Base-by-base conservation (phyloP, 92 coral and sea anemone genomes). In the Paramuricea clavata region DNA sequence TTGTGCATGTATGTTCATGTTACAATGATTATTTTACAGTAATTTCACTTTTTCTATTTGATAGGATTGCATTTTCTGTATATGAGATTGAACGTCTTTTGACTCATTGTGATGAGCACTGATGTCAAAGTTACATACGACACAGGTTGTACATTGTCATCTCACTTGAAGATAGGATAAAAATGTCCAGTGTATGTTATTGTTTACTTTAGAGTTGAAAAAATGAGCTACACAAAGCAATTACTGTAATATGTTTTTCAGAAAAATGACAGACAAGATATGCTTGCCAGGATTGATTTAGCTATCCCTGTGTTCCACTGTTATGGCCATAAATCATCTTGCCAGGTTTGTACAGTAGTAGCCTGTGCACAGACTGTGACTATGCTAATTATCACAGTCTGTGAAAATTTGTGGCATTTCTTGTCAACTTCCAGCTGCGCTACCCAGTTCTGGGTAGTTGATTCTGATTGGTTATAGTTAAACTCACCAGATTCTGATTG, bases 271-370 rank as follows among this genome's bases (percentile, higher is more conserved):
- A 26, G 76, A 2, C n/a, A 10, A 11, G 76, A 70, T 34, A 70
- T 70, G 17, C 6, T 70, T 3, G 47, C 30, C 15, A 70, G 76
- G n/a, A 60, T 83, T 68, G 79, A 50, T 35, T 41, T 83, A 1
- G 88, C 90, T 12, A 87, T 90, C 33, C 93, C 93, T 0, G 83
- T 90, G 17, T 90, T 90, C 49, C 93, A 90, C 67, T 90, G 93
- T 69, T 90, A 90, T 81, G 93, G 93, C 21, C 93, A 86, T 76
- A 90, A 90, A 49, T 85, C 93, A 16, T 80, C 93, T 26, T 90
- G 93, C 47, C 93, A 90, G 77, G n/a, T n/a, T n/a, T n/a, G n/a
- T n/a, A n/a, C n/a, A n/a, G n/a, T n/a, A n/a, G n/a, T n/a, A n/a
- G n/a, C n/a, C n/a, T n/a, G n/a, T n/a, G n/a, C n/a, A n/a, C n/a